Evolutionary conservation across 2,797 vertebrate genomes (phyloP).

Genomic region (Epinephelus coioides): DNA sequence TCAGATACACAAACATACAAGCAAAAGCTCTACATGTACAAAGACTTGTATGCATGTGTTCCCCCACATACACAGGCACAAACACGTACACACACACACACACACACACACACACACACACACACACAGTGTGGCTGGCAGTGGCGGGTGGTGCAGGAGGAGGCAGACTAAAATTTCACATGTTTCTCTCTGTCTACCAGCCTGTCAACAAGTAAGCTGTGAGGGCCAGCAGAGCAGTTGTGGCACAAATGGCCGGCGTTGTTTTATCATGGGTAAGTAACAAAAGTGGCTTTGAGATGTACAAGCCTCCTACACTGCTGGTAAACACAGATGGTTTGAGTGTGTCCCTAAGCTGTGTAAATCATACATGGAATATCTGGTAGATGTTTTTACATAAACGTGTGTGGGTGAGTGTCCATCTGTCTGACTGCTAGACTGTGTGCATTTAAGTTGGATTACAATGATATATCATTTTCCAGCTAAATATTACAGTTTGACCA

Average conservation of each 20-base stretch:
- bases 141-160: constrained; percentile 36
- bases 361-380: constrained; percentile 38
- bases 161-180: constrained; percentile 35
- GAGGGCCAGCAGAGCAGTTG: constrained; percentile 47
- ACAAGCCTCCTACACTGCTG: constrained; percentile 51
- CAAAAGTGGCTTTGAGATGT: constrained; percentile 62
- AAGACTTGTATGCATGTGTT: constrained; percentile 4
- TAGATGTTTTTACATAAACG: constrained; percentile 10
- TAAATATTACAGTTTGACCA: neutral
- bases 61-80: neutral
- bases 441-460: neutral
- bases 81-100: neutral
- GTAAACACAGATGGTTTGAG: neutral
- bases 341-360: constrained; percentile 34
- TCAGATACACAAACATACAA: neutral
- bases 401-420: constrained; percentile 5
- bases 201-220: constrained; percentile 58
- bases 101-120: constrained; percentile 26
- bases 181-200: constrained; percentile 47
- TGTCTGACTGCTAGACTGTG: neutral
- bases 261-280: constrained; percentile 54
- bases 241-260: constrained; percentile 50
- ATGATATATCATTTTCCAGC: neutral
- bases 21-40: constrained; percentile 3
- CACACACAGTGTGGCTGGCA: constrained; percentile 2